Evolutionary conservation across 1,140 invertebrate genomes (phyloP).

Genomic region (Pseudobourletiella spinata): DNA sequence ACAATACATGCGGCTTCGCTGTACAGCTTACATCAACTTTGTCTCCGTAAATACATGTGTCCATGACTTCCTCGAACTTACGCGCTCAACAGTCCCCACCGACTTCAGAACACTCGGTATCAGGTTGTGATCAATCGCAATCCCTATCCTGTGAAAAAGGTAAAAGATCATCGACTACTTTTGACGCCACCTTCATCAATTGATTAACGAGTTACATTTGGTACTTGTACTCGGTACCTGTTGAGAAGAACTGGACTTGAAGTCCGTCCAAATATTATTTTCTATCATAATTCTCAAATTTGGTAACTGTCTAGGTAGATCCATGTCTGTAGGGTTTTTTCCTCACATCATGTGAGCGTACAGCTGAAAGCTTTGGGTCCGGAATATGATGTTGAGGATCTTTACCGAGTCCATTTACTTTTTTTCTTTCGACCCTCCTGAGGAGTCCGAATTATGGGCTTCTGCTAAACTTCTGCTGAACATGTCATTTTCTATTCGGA

Average conservation of each 20-base stretch:
- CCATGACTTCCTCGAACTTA: constrained; percentile 38
- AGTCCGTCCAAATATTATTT: neutral
- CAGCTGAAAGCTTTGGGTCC: neutral
- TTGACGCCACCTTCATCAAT: neutral
- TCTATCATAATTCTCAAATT: neutral
- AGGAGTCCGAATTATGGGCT: neutral
- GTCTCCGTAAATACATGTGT: constrained; percentile 45
- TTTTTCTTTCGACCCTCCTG: neutral
- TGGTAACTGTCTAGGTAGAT: no score
- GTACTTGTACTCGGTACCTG: no score
- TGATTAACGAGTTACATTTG: neutral
- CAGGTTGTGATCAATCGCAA: constrained; percentile 21
- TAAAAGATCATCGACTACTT: neutral
- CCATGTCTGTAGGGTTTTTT: no score
- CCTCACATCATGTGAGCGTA: no score
- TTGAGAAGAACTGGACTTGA: neutral
- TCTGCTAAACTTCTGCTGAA: neutral
- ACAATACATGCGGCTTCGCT: constrained; percentile 30
- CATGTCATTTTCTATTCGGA: neutral
- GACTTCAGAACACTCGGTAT: constrained; percentile 37
- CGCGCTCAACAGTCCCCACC: constrained; percentile 43
- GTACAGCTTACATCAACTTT: constrained; percentile 42
- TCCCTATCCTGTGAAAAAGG: neutral
- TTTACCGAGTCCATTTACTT: neutral
- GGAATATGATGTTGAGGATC: neutral